Evolutionary conservation across 2,113 vertebrate genomes (phyloP).

Genomic region (Eretmochelys imbricata): DNA sequence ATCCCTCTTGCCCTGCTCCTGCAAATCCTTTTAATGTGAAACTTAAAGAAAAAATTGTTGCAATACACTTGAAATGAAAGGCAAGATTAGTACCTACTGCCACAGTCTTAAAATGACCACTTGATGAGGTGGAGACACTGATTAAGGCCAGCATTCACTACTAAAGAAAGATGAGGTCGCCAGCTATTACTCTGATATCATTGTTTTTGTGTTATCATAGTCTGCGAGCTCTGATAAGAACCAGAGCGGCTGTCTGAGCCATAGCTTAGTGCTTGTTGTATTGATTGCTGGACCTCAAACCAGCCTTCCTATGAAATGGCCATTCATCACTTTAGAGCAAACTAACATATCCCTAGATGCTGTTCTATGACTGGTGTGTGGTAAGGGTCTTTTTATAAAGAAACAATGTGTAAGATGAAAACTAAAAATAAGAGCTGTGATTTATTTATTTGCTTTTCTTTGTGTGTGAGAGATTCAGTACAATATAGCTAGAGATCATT

Average conservation of each 20-base stretch:
- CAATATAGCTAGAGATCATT: neutral
- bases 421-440: conserved; percentile 35
- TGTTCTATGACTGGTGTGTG: conserved; percentile 33
- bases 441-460: conserved; percentile 46
- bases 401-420: conserved; percentile 20
- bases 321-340: conserved; percentile 72
- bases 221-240: conserved; percentile 74
- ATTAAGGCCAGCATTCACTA: conserved; percentile 58
- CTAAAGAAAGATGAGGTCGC: conserved; percentile 66
- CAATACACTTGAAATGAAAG: conserved; percentile 58
- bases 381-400: conserved; percentile 46
- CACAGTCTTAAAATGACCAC: conserved; percentile 52
- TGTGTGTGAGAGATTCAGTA: neutral
- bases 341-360: conserved; percentile 25
- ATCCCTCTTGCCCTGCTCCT: conserved; percentile 53
- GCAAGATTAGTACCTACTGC: conserved; percentile 42
- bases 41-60: conserved; percentile 48
- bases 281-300: conserved; percentile 72
- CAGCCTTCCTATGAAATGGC: conserved; percentile 48
- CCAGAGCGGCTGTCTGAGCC: conserved; percentile 42
- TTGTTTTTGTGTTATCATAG: conserved; percentile 60
- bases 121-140: conserved; percentile 73
- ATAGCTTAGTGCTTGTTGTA: conserved; percentile 41
- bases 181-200: conserved; percentile 51
- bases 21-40: conserved; percentile 68